Evolutionary conservation across 2,113 vertebrate species (phyloP).

Genomic region (Syngnathoides biaculeatus): DNA sequence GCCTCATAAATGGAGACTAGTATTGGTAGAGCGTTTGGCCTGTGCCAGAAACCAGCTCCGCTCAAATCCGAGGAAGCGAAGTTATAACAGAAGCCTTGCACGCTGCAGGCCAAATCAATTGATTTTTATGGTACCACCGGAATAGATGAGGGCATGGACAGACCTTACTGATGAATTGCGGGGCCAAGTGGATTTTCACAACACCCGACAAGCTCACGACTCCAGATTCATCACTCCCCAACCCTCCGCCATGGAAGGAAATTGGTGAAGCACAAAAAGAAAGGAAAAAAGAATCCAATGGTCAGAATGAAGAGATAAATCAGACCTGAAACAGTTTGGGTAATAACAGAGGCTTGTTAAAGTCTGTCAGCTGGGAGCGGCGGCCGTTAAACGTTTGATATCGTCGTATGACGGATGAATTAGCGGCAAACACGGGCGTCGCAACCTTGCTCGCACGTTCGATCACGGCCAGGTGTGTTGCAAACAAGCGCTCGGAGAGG

Average conservation of each 20-base stretch:
- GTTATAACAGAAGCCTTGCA: slow-evolving; percentile 12
- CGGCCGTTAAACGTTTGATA: slow-evolving; percentile 53
- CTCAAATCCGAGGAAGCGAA: slow-evolving; percentile 36
- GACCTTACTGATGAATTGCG: slow-evolving; percentile 60
- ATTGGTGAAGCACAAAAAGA: slow-evolving; percentile 37
- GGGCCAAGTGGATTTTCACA: slow-evolving; percentile 57
- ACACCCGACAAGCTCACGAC: slow-evolving; percentile 61
- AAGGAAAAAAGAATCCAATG: slow-evolving; percentile 27
- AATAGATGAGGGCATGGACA: slow-evolving; percentile 51
- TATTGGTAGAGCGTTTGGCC: slow-evolving; percentile 14
- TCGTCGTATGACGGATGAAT: slow-evolving; percentile 60
- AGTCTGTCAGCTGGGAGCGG: slow-evolving; percentile 40
- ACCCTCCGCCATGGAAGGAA: slow-evolving; percentile 33
- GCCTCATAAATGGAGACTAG: background rate
- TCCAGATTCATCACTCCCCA: slow-evolving; percentile 51
- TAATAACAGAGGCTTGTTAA: slow-evolving; percentile 61
- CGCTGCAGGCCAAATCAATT: slow-evolving; percentile 56
- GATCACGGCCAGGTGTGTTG: slow-evolving; percentile 1
- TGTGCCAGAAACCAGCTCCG: slow-evolving; percentile 14
- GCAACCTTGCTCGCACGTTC: slow-evolving; percentile 40
- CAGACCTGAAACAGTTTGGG: slow-evolving; percentile 32
- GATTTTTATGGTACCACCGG: slow-evolving; percentile 60
- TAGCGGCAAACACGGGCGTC: slow-evolving; percentile 1
- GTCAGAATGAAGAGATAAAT: slow-evolving; percentile 69
- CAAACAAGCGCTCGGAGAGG: slow-evolving; percentile 39